A percentile compares a stretch with the other conserved stretches of the same genome.
phyloP scores from a whole-genome alignment of 30 jellyfish, hydroid and myxozoan species.

The Aurelia aurita complex sp. Pacific region DNA sequence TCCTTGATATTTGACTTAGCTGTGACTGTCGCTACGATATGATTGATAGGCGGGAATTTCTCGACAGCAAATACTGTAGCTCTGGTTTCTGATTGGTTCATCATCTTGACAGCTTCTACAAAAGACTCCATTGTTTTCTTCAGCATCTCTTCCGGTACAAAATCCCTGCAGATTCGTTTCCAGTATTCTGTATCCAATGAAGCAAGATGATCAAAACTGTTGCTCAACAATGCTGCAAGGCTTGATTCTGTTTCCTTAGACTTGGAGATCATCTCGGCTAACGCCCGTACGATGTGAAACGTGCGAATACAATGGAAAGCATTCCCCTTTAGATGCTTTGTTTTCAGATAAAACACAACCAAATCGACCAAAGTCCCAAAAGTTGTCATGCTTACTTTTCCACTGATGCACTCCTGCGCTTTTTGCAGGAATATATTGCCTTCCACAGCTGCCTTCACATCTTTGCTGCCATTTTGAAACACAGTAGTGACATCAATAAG shows the following conservation, averaged over 20 bases:
- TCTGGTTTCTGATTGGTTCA: slow-evolving; percentile 25
- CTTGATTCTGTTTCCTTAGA: neutral
- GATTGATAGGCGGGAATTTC: slow-evolving; percentile 52
- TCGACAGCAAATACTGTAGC: slow-evolving; percentile 32
- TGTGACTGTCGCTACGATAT: slow-evolving; percentile 14
- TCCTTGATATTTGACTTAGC: slow-evolving; percentile 48
- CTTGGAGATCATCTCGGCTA: slow-evolving; percentile 67
- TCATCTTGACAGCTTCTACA: slow-evolving; percentile 14
- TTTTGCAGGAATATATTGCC: slow-evolving; percentile 75
- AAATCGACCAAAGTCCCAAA: slow-evolving; percentile 79
- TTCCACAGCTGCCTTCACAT: slow-evolving; percentile 69
- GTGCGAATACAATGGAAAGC: slow-evolving; percentile 93
- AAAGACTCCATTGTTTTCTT: slow-evolving; percentile 31
- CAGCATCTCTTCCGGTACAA: slow-evolving; percentile 72
- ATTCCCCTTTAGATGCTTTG: slow-evolving; percentile 86
- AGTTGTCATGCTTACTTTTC: slow-evolving; percentile 24
- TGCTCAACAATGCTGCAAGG: slow-evolving; percentile 33
- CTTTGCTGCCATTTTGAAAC: slow-evolving; percentile 40
- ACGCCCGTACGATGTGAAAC: slow-evolving; percentile 81
- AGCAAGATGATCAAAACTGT: slow-evolving; percentile 51
- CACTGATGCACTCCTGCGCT: slow-evolving; percentile 42
- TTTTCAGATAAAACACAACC: slow-evolving; percentile 57
- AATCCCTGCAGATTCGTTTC: slow-evolving; percentile 68
- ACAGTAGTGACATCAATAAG: neutral
- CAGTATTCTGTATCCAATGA: slow-evolving; percentile 52